Base-by-base conservation (phyloP, 64 coral and sea anemone genomes). In the Hydrozoanthus tunicans region DNA sequence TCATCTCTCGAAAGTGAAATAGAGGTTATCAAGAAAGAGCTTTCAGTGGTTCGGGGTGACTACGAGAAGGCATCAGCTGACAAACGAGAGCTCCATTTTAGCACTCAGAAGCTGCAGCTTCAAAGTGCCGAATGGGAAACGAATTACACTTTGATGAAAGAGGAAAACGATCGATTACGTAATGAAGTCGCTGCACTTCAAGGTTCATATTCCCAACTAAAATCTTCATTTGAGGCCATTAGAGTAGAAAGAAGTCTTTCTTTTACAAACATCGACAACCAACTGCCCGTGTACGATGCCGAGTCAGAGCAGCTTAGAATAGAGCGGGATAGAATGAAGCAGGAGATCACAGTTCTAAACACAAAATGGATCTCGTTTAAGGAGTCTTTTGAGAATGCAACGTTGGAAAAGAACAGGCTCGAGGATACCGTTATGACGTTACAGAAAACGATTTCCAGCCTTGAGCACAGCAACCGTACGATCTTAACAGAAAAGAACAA, bases 111-210 rank as follows among this genome's bases (percentile, higher is more conserved):
- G 77, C 66, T 94, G 9, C 94, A 99, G 55, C 79, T 96, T 71
- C 90, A 99, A 56, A 73, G 58, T 11, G 84, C 89, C 1, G 94
- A 99, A 78, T 92, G 95, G 71, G 94, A 98, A 70, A 89, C 94
- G 20, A 95, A 93, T 17, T 80, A 84, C 57, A 91, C 76, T 57
- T 64, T 98, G 5, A 90, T 95, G 9, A 86, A 92, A 92, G 96
- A 98, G 68, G 96, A 98, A 93, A 98, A 93, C 60, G 96, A 95
- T 53, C 92, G 92, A 14, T 78, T 95, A 9, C 93, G 90, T 51
- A 67, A 73, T 75, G 96, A 98, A 62, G 20, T 98, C 24, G 82
- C 89, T 43, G 77, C 88, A 4, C n/a, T 93, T 4, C 79, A 95
- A 73, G 79, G 79, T 5, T 90, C 95, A 6, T 81, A 95, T n/a